phyloP scores from a whole-genome alignment of 2,888 invertebrate genomes.

The Trichopria drosophilae region DNA sequence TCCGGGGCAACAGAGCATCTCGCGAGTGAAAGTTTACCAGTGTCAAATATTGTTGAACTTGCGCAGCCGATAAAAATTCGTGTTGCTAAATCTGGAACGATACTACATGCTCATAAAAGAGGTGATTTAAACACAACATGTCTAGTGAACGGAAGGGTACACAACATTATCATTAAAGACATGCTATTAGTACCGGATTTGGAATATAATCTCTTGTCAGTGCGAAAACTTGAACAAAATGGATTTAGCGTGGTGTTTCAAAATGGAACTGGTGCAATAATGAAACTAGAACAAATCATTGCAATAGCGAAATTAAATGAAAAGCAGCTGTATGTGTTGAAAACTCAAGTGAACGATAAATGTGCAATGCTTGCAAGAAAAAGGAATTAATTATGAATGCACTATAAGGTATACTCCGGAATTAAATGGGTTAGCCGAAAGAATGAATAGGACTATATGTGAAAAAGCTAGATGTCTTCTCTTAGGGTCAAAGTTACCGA shows the following conservation, averaged over 20 bases:
- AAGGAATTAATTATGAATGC: constrained; percentile 39
- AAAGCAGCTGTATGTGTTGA: too few relatives aligned
- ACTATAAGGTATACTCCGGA: constrained; percentile 42
- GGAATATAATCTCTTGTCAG: constrained; percentile 34
- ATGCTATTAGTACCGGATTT: constrained; percentile 31
- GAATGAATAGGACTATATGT: constrained; percentile 42
- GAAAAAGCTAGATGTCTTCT: constrained; percentile 52
- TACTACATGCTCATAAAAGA: constrained; percentile 7
- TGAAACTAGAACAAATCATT: constrained; percentile 25
- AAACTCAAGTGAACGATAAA: too few relatives aligned
- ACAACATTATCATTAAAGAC: constrained; percentile 6
- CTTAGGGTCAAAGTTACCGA: constrained; percentile 42
- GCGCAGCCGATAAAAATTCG: constrained; percentile 32
- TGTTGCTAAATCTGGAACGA: constrained; percentile 33
- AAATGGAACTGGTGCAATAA: constrained; percentile 34
- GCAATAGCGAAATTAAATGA: constrained; percentile 8
- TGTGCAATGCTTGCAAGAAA: constrained; percentile 32
- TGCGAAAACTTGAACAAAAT: constrained; percentile 35
- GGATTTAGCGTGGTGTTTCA: constrained; percentile 35
- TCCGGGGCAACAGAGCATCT: constrained; percentile 41
- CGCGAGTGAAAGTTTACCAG: constrained; percentile 7
- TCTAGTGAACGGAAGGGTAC: constrained; percentile 1
- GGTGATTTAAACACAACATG: constrained; percentile 13
- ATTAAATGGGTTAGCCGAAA: constrained; percentile 42
- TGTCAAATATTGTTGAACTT: constrained; percentile 29